Conservation (phyloP, 2,113 vertebrate species). For the Seriola aureovittata region DNA sequence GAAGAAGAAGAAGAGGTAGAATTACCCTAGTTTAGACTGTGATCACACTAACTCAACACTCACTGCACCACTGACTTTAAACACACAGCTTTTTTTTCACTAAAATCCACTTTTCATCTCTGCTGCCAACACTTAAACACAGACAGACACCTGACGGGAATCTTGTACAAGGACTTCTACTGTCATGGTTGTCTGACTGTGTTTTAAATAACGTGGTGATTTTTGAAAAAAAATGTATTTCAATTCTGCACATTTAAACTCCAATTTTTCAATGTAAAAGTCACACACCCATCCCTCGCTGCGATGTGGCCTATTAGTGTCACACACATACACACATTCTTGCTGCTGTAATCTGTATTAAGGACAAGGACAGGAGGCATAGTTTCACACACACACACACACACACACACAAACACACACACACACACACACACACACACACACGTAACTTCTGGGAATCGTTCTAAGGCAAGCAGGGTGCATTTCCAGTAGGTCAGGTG, state of each 20-base stretch:
- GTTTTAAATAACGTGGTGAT: not conserved
- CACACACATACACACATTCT: not conserved
- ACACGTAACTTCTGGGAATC: conserved; percentile 78
- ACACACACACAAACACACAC: conserved; percentile 26
- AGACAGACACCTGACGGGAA: not conserved
- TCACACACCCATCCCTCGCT: no score
- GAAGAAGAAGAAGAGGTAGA: conserved; percentile 29
- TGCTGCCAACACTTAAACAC: not conserved
- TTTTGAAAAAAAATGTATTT: not conserved
- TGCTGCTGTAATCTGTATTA: not conserved
- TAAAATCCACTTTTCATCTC: conserved; percentile 15
- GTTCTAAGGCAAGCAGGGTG: conserved; percentile 59
- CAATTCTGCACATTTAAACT: not conserved
- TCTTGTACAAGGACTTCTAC: not conserved
- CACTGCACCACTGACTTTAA: not conserved
- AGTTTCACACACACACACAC: conserved; percentile 18
- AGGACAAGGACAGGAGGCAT: conserved; percentile 18
- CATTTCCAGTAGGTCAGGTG: conserved; percentile 80
- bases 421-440: conserved; percentile 23
- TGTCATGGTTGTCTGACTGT: not conserved
- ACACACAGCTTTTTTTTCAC: conserved; percentile 19
- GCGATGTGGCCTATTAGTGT: not conserved
- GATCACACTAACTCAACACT: conserved; percentile 32
- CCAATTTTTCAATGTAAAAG: not conserved
- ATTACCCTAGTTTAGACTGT: conserved; percentile 41